Conservation (phyloP, 2,888 invertebrate species). For the Meloe dianella region DNA sequence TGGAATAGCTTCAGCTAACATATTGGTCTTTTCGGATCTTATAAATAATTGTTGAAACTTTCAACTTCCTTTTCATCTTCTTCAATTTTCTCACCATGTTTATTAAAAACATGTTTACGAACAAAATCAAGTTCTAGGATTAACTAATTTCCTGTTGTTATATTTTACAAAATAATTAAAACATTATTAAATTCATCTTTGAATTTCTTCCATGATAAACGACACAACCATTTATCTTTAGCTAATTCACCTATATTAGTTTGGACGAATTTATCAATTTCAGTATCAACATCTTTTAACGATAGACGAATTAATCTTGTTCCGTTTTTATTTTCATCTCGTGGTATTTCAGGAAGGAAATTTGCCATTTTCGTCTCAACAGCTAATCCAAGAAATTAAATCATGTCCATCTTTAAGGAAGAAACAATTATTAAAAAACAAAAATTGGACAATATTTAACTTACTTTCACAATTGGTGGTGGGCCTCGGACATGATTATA, state of each 20-base stretch:
- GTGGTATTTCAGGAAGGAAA: conserved; percentile 80
- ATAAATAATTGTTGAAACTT: conserved; percentile 96
- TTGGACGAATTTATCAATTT: conserved; percentile 93
- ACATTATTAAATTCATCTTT: conserved; percentile 63
- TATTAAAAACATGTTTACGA: conserved; percentile 97
- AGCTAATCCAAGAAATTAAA: conserved; percentile 76
- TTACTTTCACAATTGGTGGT: conserved; percentile 80
- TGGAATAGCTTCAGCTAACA: conserved; percentile 81
- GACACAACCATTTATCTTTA: conserved; percentile 99
- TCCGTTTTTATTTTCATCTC: conserved; percentile 70
- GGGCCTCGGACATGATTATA: conserved; percentile 97
- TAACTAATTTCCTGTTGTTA: not conserved
- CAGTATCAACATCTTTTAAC: conserved; percentile 65
- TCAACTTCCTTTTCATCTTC: conserved; percentile 96
- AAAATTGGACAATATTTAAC: not conserved
- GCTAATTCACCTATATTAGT: conserved; percentile 96
- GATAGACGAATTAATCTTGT: conserved; percentile 54
- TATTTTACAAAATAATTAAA: not conserved
- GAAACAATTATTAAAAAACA: not conserved
- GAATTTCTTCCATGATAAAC: conserved; percentile 98
- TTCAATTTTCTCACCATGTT: conserved; percentile 95
- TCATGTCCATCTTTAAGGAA: conserved; percentile 66
- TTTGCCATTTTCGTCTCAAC: conserved; percentile 92
- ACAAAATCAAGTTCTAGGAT: conserved; percentile 89
- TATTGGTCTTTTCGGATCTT: conserved; percentile 94